Evolutionary conservation across 2,113 vertebrate genomes (phyloP), one percentile per base, ranked within the genome.

Genomic region (Chrysemys picta): DNA sequence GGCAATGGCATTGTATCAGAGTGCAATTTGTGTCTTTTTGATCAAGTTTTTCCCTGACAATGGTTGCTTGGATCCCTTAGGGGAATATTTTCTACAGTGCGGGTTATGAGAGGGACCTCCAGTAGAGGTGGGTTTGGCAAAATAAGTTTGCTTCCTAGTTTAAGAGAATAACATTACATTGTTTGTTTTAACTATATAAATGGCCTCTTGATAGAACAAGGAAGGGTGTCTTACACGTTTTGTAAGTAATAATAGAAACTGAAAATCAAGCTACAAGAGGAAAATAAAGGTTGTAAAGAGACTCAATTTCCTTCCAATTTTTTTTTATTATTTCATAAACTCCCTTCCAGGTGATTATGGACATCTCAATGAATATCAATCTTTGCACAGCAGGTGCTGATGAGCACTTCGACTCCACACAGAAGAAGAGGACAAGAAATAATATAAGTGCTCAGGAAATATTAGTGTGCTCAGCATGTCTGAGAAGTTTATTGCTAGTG

Each of bases 131-230:
- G 27, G 4, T 16, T 82, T 27, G 2, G n/a, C 4, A 2, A 0
- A 1, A 1, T 1, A 3, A 4, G 49, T 29, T 1, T 62, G 38
- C 10, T 42, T 3, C 81, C 59, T 4, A 0, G 0, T 35, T 14
- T 2, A 45, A 62, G 12, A n/a, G 0, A 13, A 47, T n/a, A 35
- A 4, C n/a, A 1, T 1, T 1, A 13, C 0, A 3, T 21, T 22
- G 4, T 54, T 29, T 88, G 54, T 85, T 78, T 78, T 35, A 57
- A 72, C 29, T 6, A 22, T 19, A 22, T 24, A 5, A n/a, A 45
- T 49, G 45, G 27, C 76, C 75, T 38, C 19, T 1, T 16, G n/a
- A 62, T 10, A 53, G 53, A 76, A 42, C 45, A 25, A 31, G 0
- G 12, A 86, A 86, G 29, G 19, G 27, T 24, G 19, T 8, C 80